These are phyloP conservation scores for Zoanthus sansibaricus DNA, from an alignment of 92 coral and sea anemone species.

Conservation along the genomic window DNA sequence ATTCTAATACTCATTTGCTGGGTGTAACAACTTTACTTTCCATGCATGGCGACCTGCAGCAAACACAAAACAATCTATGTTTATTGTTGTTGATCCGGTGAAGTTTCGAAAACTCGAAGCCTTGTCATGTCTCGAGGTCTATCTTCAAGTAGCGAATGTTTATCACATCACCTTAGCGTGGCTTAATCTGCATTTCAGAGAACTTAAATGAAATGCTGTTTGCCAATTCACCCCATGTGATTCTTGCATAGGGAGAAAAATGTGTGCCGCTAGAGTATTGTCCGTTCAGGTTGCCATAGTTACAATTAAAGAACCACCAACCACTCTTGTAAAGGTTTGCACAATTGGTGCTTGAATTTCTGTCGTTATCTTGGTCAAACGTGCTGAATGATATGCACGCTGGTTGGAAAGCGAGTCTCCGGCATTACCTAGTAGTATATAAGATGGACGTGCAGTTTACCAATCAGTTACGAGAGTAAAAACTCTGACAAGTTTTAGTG, in stretches of 20 bases:
- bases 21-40: too few species aligned
- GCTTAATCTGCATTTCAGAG: constrained; percentile 27
- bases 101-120: too few species aligned
- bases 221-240: constrained; percentile 25
- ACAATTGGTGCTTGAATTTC: not conserved
- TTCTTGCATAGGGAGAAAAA: constrained; percentile 6
- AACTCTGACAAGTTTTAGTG: not conserved
- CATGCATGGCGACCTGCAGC: too few species aligned
- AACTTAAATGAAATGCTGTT: not conserved
- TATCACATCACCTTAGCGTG: not conserved
- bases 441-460: not conserved
- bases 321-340: constrained; percentile 5
- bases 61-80: too few species aligned
- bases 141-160: too few species aligned
- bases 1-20: too few species aligned
- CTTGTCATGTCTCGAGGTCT: too few species aligned
- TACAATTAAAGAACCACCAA: constrained; percentile 43
- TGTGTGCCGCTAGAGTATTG: not conserved
- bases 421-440: constrained; percentile 23
- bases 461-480: not conserved
- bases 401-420: constrained; percentile 37
- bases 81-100: too few species aligned
- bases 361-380: constrained; percentile 22
- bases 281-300: constrained; percentile 48
- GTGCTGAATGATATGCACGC: constrained; percentile 40